Base-by-base conservation (phyloP, 2,797 vertebrate species). In the Oryzias dopingdopingensis region DNA sequence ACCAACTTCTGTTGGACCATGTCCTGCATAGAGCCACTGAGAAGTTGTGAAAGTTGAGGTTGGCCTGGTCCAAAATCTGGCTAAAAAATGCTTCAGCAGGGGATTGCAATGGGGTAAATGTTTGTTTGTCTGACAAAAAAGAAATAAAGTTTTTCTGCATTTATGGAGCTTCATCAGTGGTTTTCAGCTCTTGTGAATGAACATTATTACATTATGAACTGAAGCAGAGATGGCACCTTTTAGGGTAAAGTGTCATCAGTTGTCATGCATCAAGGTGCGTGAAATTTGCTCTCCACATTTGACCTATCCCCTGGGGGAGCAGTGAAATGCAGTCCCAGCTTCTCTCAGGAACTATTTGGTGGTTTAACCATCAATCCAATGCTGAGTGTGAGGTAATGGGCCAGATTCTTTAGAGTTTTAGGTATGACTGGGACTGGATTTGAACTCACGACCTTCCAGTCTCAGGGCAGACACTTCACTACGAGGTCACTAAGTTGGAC, bases 211-310 rank as follows among this genome's bases (percentile, higher is more conserved):
- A 18, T 18, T 18, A 18, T 18, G 52, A 53, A 41, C 45, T 51
- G 24, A 46, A 46, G 42, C 65, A 44, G 67, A 23, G 50, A 49
- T 12, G 56, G 50, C 61, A 56, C 49, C 60, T 37, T 62, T 53
- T 63, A 70, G 0, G 20, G 20, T 18, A 18, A 18, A 18, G 18
- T 18, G 18, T 0, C 20, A 3, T 22, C 20, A 2, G 20, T 22
- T 22, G 20, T 22, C 20, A 3, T 22, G 20, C 20, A 22, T 22
- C 20, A 22, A 22, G 20, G 20, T 22, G 20, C 20, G 0, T 22
- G 20, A 22, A 22, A 22, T 22, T 22, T 22, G 20, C 3, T 22
- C 20, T 22, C 20, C 20, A 22, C 20, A 22, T 22, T 22, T 3
- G 20, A 22, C 20, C 2, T 3, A 22, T 22, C 0, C 20, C 20